Base-by-base conservation (phyloP, 2,113 vertebrate species). In the Echinops telfairi region DNA sequence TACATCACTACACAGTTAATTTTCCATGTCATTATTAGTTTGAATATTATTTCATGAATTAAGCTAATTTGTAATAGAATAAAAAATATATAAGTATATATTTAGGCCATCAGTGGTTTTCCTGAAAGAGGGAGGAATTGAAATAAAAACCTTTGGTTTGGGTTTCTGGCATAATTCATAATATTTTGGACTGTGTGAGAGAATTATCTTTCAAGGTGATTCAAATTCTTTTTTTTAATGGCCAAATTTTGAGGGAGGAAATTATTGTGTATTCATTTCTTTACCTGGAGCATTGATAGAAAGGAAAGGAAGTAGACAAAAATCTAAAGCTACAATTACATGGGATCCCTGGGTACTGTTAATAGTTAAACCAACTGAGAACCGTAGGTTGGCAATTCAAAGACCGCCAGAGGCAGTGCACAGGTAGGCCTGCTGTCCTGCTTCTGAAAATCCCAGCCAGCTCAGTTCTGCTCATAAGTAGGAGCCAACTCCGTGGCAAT, bases 31-130 rank as follows among this genome's bases (percentile, higher is more conserved):
- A 83, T 19, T 58, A 43, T 94, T 91, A 82, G 19, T 62, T 29
- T 29, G 90, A 95, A 89, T 78, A 86, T 31, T 43, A 90, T 40
- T 76, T 64, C 47, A 94, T 92, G 70, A 94, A 2, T 90, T 71
- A 83, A 96, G 92, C 36, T 33, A 27, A 33, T 38, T 57, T 95
- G 29, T 10, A 70, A 47, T 36, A 64, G 22, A 84, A 75, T 92
- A 73, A 1, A 90, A 88, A 31, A 91, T 80, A 53, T 83, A 85
- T 31, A 90, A 79, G 86, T 31, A 73, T 25, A 62, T 83, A 22
- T 8, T 78, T 78, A 15, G 9, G 6, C 25, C 86, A 83, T 75
- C 33, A 31, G 78, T 38, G 14, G 6, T 60, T 86, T 96, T 57
- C 64, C 85, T 64, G 33, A 82, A 3, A 93, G 38, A 89, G 27